phyloP scores from a whole-genome alignment of 2,888 invertebrate genomes.

The Acronicta leporina region DNA sequence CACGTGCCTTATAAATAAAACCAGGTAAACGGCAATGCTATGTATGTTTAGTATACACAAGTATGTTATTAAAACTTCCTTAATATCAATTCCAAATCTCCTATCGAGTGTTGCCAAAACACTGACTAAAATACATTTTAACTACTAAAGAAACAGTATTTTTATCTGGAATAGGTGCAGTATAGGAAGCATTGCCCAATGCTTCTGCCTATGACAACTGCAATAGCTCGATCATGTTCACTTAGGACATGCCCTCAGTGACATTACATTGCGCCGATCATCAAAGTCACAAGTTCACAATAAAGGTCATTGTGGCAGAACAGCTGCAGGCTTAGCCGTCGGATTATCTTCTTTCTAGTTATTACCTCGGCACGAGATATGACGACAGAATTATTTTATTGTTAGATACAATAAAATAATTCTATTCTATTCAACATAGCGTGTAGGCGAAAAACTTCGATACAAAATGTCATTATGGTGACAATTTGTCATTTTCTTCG shows the following conservation, averaged over 20 bases:
- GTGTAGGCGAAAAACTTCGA: too few species aligned
- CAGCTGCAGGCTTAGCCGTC: background rate
- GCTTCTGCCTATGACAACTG: too few species aligned
- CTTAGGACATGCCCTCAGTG: background rate
- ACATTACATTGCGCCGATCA: background rate
- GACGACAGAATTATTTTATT: too few species aligned
- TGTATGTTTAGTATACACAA: conserved; percentile 1
- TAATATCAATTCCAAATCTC: conserved; percentile 2
- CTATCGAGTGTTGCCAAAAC: background rate
- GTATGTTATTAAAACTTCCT: conserved; percentile 9
- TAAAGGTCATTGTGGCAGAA: background rate
- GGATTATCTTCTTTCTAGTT: too few species aligned
- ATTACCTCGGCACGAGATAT: too few species aligned
- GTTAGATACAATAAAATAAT: too few species aligned
- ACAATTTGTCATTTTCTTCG: too few species aligned
- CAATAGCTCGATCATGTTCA: too few species aligned
- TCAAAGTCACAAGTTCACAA: background rate
- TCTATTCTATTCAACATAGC: too few species aligned
- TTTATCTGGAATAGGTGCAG: background rate
- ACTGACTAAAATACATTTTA: background rate
- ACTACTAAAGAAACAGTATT: background rate
- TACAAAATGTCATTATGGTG: too few species aligned
- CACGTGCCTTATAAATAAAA: conserved; percentile 18
- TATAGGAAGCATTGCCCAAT: too few species aligned
- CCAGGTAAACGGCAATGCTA: background rate